Evolutionary conservation across 1,140 invertebrate species (phyloP).

Genomic region (Nebria ingens): DNA sequence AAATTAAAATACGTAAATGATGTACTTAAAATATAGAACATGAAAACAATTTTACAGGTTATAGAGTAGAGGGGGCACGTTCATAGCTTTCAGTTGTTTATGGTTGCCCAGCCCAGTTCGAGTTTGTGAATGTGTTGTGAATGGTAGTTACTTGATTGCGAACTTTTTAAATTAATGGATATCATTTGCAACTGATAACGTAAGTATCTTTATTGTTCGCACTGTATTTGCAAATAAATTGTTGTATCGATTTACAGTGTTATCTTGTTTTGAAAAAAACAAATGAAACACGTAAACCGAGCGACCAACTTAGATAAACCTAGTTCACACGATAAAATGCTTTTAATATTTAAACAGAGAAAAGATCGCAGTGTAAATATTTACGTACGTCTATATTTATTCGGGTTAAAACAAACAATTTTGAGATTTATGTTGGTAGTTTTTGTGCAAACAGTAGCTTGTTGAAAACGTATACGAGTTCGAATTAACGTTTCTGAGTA

Average conservation of each 20-base stretch:
- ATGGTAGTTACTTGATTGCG: slow-evolving; percentile 18
- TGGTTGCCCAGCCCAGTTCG: slow-evolving; percentile 14
- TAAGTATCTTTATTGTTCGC: slow-evolving; percentile 15
- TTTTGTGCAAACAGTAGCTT: too few relatives aligned
- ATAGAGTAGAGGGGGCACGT: background rate
- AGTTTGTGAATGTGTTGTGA: slow-evolving; percentile 22
- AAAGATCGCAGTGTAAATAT: background rate
- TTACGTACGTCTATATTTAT: background rate
- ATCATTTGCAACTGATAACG: slow-evolving; percentile 28
- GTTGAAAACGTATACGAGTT: too few relatives aligned
- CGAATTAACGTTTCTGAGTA: too few relatives aligned
- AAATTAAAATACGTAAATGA: background rate
- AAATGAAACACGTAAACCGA: background rate
- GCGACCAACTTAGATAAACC: background rate
- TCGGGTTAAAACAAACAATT: background rate
- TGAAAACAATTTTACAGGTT: slow-evolving; percentile 7
- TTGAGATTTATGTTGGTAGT: too few relatives aligned
- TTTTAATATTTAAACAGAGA: background rate
- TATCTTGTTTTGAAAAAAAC: background rate
- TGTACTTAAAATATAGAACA: slow-evolving; percentile 2
- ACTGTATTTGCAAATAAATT: background rate
- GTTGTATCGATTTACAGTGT: background rate
- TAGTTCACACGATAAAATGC: background rate
- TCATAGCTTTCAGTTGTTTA: slow-evolving; percentile 11
- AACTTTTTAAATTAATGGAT: slow-evolving; percentile 27